Percentiles rank a stretch among this genome's conserved stretches.
Conservation (phyloP, 2,113 vertebrate genomes). For the Actenoides hombroni region DNA sequence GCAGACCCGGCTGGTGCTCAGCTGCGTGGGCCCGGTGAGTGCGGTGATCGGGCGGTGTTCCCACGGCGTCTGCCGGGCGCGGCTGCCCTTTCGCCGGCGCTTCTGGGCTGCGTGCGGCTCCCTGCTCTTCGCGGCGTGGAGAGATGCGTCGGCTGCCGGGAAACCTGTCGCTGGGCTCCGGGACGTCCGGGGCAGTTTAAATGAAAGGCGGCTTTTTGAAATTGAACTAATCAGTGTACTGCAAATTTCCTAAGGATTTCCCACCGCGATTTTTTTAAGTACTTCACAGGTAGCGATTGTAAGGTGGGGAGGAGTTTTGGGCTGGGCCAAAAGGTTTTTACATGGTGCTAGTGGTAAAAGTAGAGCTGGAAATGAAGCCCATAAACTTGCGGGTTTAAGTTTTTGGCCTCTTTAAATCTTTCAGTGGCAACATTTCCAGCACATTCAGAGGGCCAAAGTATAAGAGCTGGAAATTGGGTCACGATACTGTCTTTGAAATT, state of each 20-base stretch:
- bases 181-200: background rate
- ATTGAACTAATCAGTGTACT: rapidly evolving
- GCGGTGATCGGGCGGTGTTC: background rate
- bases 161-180: background rate
- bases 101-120: background rate
- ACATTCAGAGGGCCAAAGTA: background rate
- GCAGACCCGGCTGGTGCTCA: background rate
- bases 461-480: background rate
- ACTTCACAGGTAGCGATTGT: background rate
- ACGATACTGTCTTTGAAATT: background rate
- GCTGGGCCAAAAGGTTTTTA: background rate
- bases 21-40: background rate
- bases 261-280: rapidly evolving
- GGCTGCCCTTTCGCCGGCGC: background rate
- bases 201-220: background rate
- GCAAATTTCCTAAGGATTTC: no score
- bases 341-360: background rate
- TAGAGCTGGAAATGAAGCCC: background rate
- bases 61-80: background rate
- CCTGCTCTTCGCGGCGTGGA: background rate
- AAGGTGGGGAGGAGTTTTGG: background rate
- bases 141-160: no score
- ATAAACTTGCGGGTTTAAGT: rapidly evolving
- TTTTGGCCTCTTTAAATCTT: background rate
- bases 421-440: background rate